Conservation (phyloP, 92 coral and sea anemone genomes). For the Siderastrea radians region DNA sequence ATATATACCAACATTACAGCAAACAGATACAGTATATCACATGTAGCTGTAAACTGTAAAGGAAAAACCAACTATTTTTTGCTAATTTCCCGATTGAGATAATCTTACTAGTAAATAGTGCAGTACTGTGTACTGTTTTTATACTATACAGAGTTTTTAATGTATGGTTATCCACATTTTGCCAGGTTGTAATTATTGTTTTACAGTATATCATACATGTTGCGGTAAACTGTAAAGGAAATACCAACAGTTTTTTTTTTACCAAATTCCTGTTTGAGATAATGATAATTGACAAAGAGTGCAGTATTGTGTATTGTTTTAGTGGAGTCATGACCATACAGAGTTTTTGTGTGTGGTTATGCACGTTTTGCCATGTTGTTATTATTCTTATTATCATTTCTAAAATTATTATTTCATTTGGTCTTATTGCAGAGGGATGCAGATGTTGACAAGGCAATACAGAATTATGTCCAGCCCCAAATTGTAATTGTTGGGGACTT, state of each 20-base stretch:
- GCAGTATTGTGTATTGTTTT: not conserved
- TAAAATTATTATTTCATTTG: not conserved
- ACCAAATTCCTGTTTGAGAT: too few relatives aligned
- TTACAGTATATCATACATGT: too few relatives aligned
- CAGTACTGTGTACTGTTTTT: not conserved
- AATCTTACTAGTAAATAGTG: not conserved
- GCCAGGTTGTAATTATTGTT: too few relatives aligned
- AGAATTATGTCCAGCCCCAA: conserved; percentile 50
- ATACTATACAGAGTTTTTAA: too few relatives aligned
- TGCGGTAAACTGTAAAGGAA: too few relatives aligned
- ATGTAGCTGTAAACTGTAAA: not conserved
- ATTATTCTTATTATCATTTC: not conserved
- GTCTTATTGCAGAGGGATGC: conserved; percentile 44
- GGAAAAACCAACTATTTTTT: not conserved
- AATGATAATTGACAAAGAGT: too few relatives aligned
- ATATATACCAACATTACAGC: not conserved
- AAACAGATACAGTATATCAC: not conserved
- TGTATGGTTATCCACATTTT: too few relatives aligned
- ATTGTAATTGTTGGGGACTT: conserved; percentile 43
- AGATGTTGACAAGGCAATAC: conserved; percentile 29
- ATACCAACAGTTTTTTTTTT: too few relatives aligned
- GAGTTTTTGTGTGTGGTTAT: conserved; percentile 11
- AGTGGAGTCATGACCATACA: not conserved
- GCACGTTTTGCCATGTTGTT: not conserved
- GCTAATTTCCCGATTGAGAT: not conserved